Base-by-base conservation (phyloP, 2,797 vertebrate species). In the Craterocephalus amniculus region DNA sequence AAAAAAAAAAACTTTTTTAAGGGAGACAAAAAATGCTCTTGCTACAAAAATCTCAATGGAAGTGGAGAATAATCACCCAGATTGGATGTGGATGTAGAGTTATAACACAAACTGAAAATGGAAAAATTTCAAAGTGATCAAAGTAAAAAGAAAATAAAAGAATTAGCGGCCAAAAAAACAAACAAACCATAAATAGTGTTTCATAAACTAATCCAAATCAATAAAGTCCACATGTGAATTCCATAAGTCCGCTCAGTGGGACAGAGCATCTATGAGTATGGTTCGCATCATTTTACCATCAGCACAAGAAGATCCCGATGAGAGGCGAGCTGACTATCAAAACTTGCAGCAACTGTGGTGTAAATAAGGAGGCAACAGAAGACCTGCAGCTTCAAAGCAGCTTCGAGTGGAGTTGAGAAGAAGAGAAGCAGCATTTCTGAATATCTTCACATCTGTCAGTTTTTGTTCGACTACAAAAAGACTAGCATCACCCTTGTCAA, bases 181-280 rank as follows among this genome's bases (percentile, higher is more conserved):
- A 9, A 54, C 27, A 6, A 16, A 31, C 51, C 24, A 58, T 13
- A 12, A 40, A 24, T 51, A 55, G 27, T 70, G 43, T 26, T 62
- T 3, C 11, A 36, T 43, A 18, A 63, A 18, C 36, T n/a, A 20
- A 59, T 31, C 48, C 43, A 45, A 9, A 45, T 45, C 43, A n/a
- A 45, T 7, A 1, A 32, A 40, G 69, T 34, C 71, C 66, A 64
- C 35, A 22, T 22, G 22, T 60, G 55, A 27, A 35, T 61, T 32
- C 61, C 58, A 45, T 75, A 67, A 84, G 70, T 83, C 78, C 66
- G 52, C 72, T 79, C 70, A 71, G 71, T 58, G 76, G 77, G 45
- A 60, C 63, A 56, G 56, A 80, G 32, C 27, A 14, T 67, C 60
- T 58, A 5, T 61, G 59, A 70, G 56, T 43, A 45, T 54, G 62